Base-by-base conservation (phyloP, 2,797 vertebrate species). In the Poecilia picta region DNA sequence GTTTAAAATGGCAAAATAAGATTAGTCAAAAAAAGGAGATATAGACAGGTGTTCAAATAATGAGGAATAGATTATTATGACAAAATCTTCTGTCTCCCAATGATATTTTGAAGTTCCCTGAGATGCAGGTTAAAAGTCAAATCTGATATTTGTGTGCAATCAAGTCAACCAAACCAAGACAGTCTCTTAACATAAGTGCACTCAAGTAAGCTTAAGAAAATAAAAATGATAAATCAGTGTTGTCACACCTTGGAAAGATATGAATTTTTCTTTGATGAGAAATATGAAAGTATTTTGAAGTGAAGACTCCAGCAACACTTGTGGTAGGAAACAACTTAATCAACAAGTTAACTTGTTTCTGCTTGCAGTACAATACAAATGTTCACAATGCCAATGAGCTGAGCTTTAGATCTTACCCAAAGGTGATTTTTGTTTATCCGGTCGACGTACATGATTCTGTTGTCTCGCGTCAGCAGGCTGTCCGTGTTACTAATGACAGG, bases 381-480 rank as follows among this genome's bases (percentile, higher is more conserved):
- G 15, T 62, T 15, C 13, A 33, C 20, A 39, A 23, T 10, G 16
- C 8, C 62, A 23, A 66, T 66, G 33, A 66, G 62, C 62, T 66
- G 11, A 39, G 62, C 33, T 66, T 66, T 66, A 39, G 18, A 23
- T 39, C 8, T 33, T 33, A 62, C 62, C 18, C 62, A 10, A 66
- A 20, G 20, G 8, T 39, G 39, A 39, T 85, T 91, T 92, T 93
- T 94, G 91, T 95, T 96, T 94, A 89, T 93, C 79, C 90, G 83
- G 87, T 89, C 72, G 81, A 75, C 86, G 80, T 88, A 88, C 87
- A 93, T 72, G 86, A 84, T 85, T 89, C 87, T 85, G 82, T 88
- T 84, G 82, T 89, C 81, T 92, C 91, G 93, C 91, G 89, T 91
- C 87, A 84, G 86, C 92, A 86, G 79, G 77, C 89, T 89, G 83